Evolutionary conservation across 2,888 invertebrate genomes (phyloP).

Genomic region (Shargacucullia verbasci): DNA sequence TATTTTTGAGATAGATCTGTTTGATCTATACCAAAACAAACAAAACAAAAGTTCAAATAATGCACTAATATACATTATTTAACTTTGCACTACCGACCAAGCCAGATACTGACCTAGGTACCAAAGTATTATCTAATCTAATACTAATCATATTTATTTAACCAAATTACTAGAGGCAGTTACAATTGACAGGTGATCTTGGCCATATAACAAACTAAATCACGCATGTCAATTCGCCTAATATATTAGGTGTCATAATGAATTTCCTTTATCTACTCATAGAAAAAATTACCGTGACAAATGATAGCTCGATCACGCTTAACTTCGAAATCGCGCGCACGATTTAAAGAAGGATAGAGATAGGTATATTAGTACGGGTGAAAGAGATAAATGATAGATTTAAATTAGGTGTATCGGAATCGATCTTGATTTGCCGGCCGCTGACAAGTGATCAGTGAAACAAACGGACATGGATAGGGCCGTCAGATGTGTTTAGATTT

Average conservation of each 20-base stretch:
- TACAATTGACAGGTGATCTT: slow-evolving; percentile 16
- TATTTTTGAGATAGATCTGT: too few relatives aligned
- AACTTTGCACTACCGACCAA: slow-evolving; percentile 6
- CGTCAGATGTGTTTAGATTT: slow-evolving; percentile 29
- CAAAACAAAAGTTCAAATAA: too few relatives aligned
- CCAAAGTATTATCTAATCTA: slow-evolving; percentile 23
- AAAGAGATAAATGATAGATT: slow-evolving; percentile 65
- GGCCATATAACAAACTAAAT: slow-evolving; percentile 23
- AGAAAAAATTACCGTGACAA: slow-evolving; percentile 80
- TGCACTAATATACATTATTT: too few relatives aligned
- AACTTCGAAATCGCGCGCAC: slow-evolving; percentile 59
- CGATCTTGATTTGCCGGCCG: slow-evolving; percentile 84
- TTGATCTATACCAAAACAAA: too few relatives aligned
- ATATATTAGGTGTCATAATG: slow-evolving; percentile 78
- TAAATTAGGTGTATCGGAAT: slow-evolving; percentile 83
- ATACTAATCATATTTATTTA: slow-evolving; percentile 17
- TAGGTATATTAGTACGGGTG: slow-evolving; percentile 33
- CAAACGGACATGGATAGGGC: slow-evolving; percentile 55
- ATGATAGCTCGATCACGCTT: slow-evolving; percentile 72
- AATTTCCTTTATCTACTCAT: slow-evolving; percentile 76
- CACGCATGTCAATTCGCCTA: slow-evolving; percentile 66
- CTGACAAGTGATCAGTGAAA: slow-evolving; percentile 84
- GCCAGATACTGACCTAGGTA: slow-evolving; percentile 28
- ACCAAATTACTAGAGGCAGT: slow-evolving; percentile 8
- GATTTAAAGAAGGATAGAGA: slow-evolving; percentile 54